A percentile compares a stretch with the other conserved stretches of the same genome.
These are phyloP conservation scores for Lepidostoma basale DNA, from an alignment of 1,140 invertebrate species.

Conservation along the genomic window DNA sequence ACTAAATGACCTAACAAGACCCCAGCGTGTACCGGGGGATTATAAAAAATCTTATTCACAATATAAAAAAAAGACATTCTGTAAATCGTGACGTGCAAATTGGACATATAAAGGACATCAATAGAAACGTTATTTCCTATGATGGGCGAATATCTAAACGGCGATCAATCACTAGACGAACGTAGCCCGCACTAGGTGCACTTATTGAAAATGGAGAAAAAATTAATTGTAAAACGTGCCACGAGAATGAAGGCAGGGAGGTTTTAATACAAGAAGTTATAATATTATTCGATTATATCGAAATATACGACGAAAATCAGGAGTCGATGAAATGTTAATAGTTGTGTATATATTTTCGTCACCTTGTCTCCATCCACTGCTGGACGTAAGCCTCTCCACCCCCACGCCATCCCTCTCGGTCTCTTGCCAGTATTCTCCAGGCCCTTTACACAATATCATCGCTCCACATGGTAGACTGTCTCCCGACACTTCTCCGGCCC, in stretches of 20 bases:
- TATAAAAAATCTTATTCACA: not conserved
- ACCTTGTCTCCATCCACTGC: too few species aligned
- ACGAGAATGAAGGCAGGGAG: not conserved
- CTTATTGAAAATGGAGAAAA: not conserved
- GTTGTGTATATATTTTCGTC: too few species aligned
- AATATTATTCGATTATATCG: too few species aligned
- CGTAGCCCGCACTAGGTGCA: not conserved
- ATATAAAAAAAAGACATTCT: not conserved
- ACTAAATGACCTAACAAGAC: not conserved
- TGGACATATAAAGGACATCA: not conserved
- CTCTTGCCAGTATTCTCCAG: too few species aligned
- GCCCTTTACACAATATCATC: too few species aligned
- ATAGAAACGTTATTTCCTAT: not conserved
- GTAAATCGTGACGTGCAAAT: constrained; percentile 6
- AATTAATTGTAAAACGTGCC: not conserved
- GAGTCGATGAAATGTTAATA: too few species aligned
- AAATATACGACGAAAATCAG: too few species aligned
- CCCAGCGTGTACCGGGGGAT: not conserved
- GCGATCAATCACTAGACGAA: not conserved
- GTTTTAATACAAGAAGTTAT: too few species aligned
- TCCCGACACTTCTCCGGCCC: too few species aligned
- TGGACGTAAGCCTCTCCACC: too few species aligned
- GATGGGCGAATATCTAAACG: not conserved
- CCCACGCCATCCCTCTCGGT: too few species aligned
- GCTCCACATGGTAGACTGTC: too few species aligned